phyloP scores from a whole-genome alignment of 2,888 invertebrate species.

The Rhimphoctona megacephalus region DNA sequence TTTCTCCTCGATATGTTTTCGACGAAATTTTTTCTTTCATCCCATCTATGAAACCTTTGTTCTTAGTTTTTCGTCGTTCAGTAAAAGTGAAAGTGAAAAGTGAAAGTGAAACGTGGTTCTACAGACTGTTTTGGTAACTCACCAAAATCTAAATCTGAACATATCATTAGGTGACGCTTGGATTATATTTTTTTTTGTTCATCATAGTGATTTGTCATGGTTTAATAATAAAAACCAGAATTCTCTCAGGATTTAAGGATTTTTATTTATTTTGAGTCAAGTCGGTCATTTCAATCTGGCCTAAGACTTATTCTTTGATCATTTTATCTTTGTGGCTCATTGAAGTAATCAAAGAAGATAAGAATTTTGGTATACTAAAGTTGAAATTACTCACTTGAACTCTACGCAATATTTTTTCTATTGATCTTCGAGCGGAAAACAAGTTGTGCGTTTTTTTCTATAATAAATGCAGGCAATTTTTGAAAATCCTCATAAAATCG shows the following conservation, averaged over 20 bases:
- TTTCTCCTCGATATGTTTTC: slow-evolving; percentile 25
- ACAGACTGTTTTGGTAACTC: slow-evolving; percentile 23
- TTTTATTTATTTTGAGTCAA: background rate
- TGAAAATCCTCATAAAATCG: background rate
- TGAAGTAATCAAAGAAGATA: background rate
- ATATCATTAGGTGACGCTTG: background rate
- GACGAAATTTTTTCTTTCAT: slow-evolving; percentile 1
- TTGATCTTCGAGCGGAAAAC: background rate
- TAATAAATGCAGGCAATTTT: background rate
- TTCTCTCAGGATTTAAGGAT: background rate
- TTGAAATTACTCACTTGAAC: background rate
- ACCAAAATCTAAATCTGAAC: background rate
- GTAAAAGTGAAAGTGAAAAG: slow-evolving; percentile 53
- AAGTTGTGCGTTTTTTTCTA: background rate
- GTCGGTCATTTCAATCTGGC: background rate
- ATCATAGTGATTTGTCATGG: background rate
- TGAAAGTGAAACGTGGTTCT: slow-evolving; percentile 60
- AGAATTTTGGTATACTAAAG: background rate
- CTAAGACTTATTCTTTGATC: background rate
- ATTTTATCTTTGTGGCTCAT: background rate
- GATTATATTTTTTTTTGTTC: background rate
- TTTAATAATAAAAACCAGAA: background rate
- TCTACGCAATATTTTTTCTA: background rate
- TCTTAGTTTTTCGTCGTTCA: background rate
- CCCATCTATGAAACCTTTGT: background rate